These are phyloP conservation scores for Pseudomyrmex gracilis DNA, from an alignment of 1,140 invertebrate genomes.

Conservation along the genomic window DNA sequence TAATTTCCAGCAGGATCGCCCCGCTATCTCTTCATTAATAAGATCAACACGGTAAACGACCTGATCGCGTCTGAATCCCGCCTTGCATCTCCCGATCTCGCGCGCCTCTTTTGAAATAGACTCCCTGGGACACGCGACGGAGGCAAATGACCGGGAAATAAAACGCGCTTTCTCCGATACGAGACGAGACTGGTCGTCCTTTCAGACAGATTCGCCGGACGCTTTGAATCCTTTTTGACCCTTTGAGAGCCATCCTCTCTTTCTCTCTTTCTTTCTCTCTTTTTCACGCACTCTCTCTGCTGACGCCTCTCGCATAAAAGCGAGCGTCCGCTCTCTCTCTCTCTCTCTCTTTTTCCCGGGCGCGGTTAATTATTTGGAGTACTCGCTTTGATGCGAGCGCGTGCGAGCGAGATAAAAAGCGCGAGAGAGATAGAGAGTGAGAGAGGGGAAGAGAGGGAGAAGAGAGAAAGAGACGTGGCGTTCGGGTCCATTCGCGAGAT, in stretches of 20 bases:
- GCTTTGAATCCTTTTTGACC: slow-evolving; percentile 73
- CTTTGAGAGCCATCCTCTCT: slow-evolving; percentile 61
- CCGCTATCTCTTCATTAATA: slow-evolving; percentile 43
- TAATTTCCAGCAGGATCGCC: slow-evolving; percentile 34
- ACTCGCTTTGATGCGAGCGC: slow-evolving; percentile 60
- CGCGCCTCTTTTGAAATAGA: slow-evolving; percentile 1
- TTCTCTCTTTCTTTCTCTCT: too few species aligned
- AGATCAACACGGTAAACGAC: slow-evolving; percentile 43
- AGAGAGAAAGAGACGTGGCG: slow-evolving; percentile 10
- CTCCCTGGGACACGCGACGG: slow-evolving; percentile 15
- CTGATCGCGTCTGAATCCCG: slow-evolving; percentile 14
- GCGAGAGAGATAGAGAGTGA: not conserved
- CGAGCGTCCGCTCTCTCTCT: slow-evolving; percentile 28
- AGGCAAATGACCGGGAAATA: slow-evolving; percentile 62
- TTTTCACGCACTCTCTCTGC: not conserved
- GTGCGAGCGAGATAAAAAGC: slow-evolving; percentile 16
- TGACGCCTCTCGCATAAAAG: slow-evolving; percentile 66
- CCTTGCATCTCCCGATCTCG: slow-evolving; percentile 19
- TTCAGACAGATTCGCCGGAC: slow-evolving; percentile 50
- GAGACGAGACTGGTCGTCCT: slow-evolving; percentile 60
- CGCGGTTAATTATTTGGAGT: slow-evolving; percentile 73
- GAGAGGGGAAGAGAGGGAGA: not conserved
- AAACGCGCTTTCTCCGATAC: slow-evolving; percentile 44
- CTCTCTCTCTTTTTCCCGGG: slow-evolving; percentile 45
- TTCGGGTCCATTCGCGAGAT: slow-evolving; percentile 16